These are phyloP conservation scores for Napeogenes inachia DNA, from an alignment of 2,888 invertebrate genomes.

Conservation along the genomic window DNA sequence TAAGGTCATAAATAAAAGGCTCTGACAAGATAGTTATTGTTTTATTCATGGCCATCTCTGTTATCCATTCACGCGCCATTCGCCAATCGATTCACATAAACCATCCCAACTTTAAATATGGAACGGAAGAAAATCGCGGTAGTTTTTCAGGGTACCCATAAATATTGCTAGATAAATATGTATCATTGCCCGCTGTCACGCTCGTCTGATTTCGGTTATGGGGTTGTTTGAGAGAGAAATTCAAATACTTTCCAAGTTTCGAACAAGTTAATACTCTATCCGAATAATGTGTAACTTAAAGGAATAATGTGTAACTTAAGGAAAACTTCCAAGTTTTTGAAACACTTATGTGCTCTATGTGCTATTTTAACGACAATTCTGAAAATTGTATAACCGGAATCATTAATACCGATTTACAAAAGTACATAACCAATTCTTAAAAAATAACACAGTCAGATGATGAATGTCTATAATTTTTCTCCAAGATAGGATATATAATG, in stretches of 20 bases:
- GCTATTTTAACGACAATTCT: too few species aligned
- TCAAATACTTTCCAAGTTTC: conserved; percentile 56
- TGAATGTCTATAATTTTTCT: conserved; percentile 60
- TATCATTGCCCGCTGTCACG: conserved; percentile 68
- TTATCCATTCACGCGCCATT: conserved; percentile 50
- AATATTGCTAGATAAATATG: conserved; percentile 75
- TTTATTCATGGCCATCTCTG: conserved; percentile 42
- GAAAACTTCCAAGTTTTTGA: too few species aligned
- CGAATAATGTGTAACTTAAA: neutral
- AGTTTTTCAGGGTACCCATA: conserved; percentile 60
- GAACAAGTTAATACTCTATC: neutral
- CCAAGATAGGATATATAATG: conserved; percentile 69
- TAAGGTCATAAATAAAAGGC: conserved; percentile 17
- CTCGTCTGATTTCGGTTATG: conserved; percentile 45
- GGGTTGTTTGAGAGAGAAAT: conserved; percentile 45
- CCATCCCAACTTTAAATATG: conserved; percentile 68
- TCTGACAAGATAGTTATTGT: conserved; percentile 29
- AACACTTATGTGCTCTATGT: neutral
- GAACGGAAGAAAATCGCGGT: conserved; percentile 58
- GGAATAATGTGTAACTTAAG: too few species aligned
- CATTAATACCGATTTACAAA: too few species aligned
- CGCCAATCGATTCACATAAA: conserved; percentile 53
- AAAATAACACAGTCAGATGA: conserved; percentile 52
- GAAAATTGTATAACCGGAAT: neutral
- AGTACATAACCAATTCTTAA: neutral